Conservation (phyloP, 2,113 vertebrate species). For the Calonectris borealis region DNA sequence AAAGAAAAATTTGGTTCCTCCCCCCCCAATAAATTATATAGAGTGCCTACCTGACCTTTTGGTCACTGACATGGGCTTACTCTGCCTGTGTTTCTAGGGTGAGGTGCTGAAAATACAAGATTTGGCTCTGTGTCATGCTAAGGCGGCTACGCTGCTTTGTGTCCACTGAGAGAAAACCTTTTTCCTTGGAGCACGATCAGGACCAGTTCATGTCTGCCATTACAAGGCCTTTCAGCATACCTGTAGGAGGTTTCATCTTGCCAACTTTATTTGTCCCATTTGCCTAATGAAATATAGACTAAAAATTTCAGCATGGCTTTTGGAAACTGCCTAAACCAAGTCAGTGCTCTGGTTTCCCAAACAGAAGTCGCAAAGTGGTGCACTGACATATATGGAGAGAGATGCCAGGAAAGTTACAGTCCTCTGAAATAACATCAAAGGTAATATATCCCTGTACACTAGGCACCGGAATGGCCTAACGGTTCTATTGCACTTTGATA, state of each 20-base stretch:
- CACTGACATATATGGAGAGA: not conserved
- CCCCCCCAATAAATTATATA: rapidly evolving
- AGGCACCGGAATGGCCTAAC: not conserved
- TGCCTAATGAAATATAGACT: not conserved
- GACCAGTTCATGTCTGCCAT: not conserved
- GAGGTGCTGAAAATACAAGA: not conserved
- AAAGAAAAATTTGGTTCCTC: not conserved
- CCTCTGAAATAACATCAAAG: not conserved
- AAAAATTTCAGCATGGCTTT: not conserved
- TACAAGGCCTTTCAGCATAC: not conserved
- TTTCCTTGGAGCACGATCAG: not conserved
- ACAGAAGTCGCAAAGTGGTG: not conserved
- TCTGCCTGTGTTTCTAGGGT: not conserved
- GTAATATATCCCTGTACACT: not conserved
- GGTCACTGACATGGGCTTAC: not conserved
- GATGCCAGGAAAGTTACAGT: not conserved
- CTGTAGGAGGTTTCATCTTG: not conserved
- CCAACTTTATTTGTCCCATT: not conserved
- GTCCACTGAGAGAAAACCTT: not conserved
- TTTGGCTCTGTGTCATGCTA: not conserved
- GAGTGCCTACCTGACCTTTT: not conserved
- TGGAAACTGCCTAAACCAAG: not conserved
- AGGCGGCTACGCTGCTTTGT: not conserved
- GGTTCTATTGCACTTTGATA: not conserved
- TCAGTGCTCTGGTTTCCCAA: not conserved